Evolutionary conservation across 1,140 invertebrate species (phyloP), one percentile per base, ranked within the genome.

Genomic region (Mizuhopecten yessoensis): DNA sequence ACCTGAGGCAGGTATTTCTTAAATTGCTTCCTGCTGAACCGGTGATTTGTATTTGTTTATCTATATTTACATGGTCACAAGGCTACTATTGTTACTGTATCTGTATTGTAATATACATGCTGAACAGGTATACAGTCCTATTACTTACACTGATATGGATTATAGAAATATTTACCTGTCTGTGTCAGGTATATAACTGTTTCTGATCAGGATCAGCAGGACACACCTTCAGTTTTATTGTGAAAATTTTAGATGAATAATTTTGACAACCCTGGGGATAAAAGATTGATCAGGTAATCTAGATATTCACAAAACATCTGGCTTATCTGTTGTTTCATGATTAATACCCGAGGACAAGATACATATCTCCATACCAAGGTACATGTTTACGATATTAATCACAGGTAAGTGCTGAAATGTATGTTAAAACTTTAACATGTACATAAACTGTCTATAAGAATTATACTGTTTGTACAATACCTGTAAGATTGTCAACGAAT

Each of bases 61-160:
- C 20, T 9, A 49, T 75, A 75, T 75, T 75, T 75, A 75, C 57
- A 75, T 75, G n/a, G 57, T 75, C n/a, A 29, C 57, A 75, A 29
- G 57, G 57, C n/a, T 75, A 75, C 57, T 3, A 75, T 75, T 75
- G 57, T 29, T 75, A 75, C 29, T 75, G 45, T 75, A n/a, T 9
- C 20, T 75, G 17, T 45, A 45, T 75, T 75, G 57, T 75, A 29
- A n/a, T 11, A 75, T 75, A 75, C 57, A n/a, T n/a, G 57, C 36
- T 75, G n/a, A 5, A 75, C n/a, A 75, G 57, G 57, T 29, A 75
- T 5, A 5, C 23, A 29, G 57, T 29, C 29, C 57, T n/a, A n/a
- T 75, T 75, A 75, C n/a, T 17, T 75, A 7, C 57, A 75, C 57
- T 75, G 57, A 75, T 75, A 75, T 75, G 57, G 57, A 75, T 75